These are phyloP conservation scores for Trogon melanurus DNA, from an alignment of 2,113 vertebrate genomes.

Conservation along the genomic window DNA sequence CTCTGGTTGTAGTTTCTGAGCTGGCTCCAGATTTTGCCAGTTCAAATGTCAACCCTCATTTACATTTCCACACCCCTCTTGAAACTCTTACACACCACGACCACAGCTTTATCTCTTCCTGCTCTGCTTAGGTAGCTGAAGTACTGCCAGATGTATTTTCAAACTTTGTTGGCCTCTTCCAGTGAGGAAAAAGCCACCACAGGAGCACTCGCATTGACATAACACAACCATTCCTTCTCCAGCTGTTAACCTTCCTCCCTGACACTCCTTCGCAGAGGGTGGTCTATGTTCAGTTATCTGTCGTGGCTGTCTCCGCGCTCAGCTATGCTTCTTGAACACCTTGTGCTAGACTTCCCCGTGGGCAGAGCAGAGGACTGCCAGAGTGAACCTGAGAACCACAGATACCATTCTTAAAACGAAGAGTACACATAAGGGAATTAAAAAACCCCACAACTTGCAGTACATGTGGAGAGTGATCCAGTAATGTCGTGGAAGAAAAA, in stretches of 20 bases:
- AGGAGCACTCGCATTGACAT: fast-evolving
- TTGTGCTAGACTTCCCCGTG: not conserved
- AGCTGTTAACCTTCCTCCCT: not conserved
- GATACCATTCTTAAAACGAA: not conserved
- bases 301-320: not conserved
- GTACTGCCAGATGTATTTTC: not conserved
- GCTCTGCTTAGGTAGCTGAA: not conserved
- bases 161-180: not conserved
- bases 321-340: not conserved
- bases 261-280: not conserved
- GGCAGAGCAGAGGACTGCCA: not conserved
- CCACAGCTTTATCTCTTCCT: not conserved
- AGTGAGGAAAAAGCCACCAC: not conserved
- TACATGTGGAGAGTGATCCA: not conserved
- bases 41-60: not conserved
- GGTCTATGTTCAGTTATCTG: not conserved
- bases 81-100: not conserved
- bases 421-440: not conserved
- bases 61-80: not conserved
- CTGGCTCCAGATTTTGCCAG: not conserved
- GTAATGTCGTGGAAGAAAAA: not conserved
- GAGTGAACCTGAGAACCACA: not conserved
- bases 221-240: not conserved
- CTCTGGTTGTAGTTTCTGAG: not conserved
- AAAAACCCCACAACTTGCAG: fast-evolving